phyloP scores from a whole-genome alignment of 2,113 vertebrate species.

The Xiphophorus couchianus region DNA sequence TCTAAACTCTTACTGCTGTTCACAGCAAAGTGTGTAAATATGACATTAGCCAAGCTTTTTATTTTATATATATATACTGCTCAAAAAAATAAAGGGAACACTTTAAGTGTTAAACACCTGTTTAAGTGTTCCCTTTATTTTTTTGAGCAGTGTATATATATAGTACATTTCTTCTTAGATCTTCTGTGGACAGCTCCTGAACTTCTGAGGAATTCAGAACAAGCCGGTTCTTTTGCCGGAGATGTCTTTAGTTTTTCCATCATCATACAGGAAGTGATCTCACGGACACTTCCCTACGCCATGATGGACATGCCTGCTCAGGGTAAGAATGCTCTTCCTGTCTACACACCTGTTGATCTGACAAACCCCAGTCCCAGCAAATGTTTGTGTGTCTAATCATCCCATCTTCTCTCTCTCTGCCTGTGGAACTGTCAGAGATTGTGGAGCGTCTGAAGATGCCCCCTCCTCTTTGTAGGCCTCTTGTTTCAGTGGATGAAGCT shows the following conservation, averaged over 20 bases:
- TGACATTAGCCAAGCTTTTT: background rate
- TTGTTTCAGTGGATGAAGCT: constrained; percentile 83
- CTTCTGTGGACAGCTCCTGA: constrained; percentile 75
- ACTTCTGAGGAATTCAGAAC: constrained; percentile 54
- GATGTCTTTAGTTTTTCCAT: constrained; percentile 88
- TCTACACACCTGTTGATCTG: background rate
- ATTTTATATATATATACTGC: too few species aligned
- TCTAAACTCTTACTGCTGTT: background rate
- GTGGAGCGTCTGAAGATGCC: constrained; percentile 62
- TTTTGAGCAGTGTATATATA: too few species aligned
- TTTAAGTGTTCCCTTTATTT: too few species aligned
- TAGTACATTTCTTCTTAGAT: constrained; percentile 65
- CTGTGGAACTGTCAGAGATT: constrained; percentile 73
- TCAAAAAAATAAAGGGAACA: too few species aligned
- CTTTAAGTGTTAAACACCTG: too few species aligned
- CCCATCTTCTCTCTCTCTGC: background rate
- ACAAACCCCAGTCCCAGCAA: background rate
- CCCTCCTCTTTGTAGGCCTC: constrained; percentile 79
- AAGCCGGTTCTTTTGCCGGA: constrained; percentile 76
- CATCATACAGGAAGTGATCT: constrained; percentile 90
- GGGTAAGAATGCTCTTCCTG: constrained; percentile 69
- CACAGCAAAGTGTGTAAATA: background rate
- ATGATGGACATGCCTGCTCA: constrained; percentile 84
- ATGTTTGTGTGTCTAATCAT: background rate
- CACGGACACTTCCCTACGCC: constrained; percentile 83